Base-by-base conservation (phyloP, 2,797 vertebrate genomes). In the Poecilia picta region DNA sequence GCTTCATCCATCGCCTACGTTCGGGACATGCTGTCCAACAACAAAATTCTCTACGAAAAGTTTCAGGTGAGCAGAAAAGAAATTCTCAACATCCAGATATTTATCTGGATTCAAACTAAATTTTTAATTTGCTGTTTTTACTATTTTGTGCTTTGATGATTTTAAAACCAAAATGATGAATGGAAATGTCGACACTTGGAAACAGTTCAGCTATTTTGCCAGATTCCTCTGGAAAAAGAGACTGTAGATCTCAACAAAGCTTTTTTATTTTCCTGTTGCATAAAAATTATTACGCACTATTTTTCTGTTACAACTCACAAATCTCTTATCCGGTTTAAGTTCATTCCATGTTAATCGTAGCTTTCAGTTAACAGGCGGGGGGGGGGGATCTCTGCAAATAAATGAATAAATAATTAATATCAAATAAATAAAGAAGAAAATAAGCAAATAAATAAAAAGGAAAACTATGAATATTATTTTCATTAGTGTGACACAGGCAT, bases 1-100 rank as follows among this genome's bases (percentile, higher is more conserved):
- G 85, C 96, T 53, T 92, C 96, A 57, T 95, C 97, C 0, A 92
- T 98, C 25, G 89, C 96, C 31, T 99, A 99, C 57, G 89, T 99
- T 0, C 88, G 92, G 75, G 82, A 95, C 85, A 99, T 99, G 98
- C 85, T 99, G 73, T 92, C 96, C 80, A 93, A 94, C 77, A 94
- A 97, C 51, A 2, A 8, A 15, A 39, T 2, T 1, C 57, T 99
- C 75, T 98, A 98, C 81, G 87, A 88, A 15, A 73, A 0, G 68
- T 97, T 99, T 82, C 95, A 99, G 97, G 98, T 99, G 84, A 93
- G 77, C 3, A 16, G 15, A 15, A 25, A 13, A 41, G 25, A 18
- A 0, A 46, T 11, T 73, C 20, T 73, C 8, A n/a, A 25, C 18
- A 45, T 45, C 1, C 2, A 55, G 33, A 36, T 28, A 74, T 55